Conservation (phyloP, 2,113 vertebrate species). For the Pholis gunnellus region DNA sequence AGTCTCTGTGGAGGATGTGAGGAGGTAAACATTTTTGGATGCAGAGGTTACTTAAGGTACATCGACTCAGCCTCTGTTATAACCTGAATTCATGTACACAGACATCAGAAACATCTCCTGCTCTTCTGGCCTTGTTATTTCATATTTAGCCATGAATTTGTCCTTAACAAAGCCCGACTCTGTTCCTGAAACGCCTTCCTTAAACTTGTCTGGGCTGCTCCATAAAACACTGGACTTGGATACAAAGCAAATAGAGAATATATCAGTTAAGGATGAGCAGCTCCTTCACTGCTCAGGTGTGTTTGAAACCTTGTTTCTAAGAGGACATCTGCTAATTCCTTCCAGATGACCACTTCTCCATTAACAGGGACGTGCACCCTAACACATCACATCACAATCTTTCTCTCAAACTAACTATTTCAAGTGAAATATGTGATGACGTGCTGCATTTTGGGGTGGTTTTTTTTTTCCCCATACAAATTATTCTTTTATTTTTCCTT, state of each 20-base stretch:
- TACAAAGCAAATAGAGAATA: neutral
- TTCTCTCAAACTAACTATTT: no score
- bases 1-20: neutral
- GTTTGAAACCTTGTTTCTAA: neutral
- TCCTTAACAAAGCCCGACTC: neutral
- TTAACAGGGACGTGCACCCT: neutral
- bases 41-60: constrained; percentile 2
- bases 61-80: neutral
- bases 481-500: neutral
- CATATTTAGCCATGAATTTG: neutral
- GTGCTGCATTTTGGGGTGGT: no score
- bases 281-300: neutral
- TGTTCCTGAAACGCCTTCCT: neutral
- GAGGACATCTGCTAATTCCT: neutral
- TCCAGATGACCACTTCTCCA: neutral
- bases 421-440: no score
- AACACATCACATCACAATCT: no score
- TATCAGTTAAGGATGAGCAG: neutral
- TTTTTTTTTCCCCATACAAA: neutral
- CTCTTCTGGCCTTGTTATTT: neutral
- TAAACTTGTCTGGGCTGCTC: neutral
- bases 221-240: neutral
- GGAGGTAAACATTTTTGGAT: neutral
- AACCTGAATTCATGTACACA: neutral
- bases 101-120: neutral